Conservation (phyloP, 2,113 vertebrate genomes). For the human region DNA sequence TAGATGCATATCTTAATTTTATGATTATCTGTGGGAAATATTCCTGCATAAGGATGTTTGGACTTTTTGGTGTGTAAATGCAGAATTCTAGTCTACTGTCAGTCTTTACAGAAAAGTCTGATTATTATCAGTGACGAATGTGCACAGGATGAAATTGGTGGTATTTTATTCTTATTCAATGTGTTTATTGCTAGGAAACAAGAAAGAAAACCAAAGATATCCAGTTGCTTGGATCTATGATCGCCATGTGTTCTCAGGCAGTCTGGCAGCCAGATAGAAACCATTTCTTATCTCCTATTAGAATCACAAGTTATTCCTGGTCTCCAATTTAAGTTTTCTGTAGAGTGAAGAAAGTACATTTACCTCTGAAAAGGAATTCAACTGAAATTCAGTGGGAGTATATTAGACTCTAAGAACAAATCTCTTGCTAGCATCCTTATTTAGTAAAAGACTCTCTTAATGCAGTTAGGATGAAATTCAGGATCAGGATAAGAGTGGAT, state of each 20-base stretch:
- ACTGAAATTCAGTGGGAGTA: constrained; percentile 55
- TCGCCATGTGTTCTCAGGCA: constrained; percentile 46
- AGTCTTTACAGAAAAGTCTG: constrained; percentile 19
- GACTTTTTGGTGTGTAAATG: background rate
- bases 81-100: background rate
- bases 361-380: constrained; percentile 68
- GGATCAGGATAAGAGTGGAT: constrained; percentile 50
- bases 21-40: background rate
- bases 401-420: constrained; percentile 59
- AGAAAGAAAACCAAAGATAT: constrained; percentile 52
- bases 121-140: constrained; percentile 10
- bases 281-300: constrained; percentile 72
- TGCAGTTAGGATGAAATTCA: constrained; percentile 57
- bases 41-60: background rate
- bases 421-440: constrained; percentile 35
- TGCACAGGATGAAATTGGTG: constrained; percentile 24
- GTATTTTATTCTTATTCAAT: constrained; percentile 55
- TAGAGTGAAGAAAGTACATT: constrained; percentile 58
- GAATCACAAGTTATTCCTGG: constrained; percentile 67
- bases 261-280: constrained; percentile 38
- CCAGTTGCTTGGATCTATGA: constrained; percentile 54
- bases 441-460: constrained; percentile 67
- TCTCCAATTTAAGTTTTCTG: constrained; percentile 67
- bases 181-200: constrained; percentile 39
- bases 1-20: constrained; percentile 29